phyloP scores from a whole-genome alignment of 2,888 invertebrate genomes.

The Hesperia comma region DNA sequence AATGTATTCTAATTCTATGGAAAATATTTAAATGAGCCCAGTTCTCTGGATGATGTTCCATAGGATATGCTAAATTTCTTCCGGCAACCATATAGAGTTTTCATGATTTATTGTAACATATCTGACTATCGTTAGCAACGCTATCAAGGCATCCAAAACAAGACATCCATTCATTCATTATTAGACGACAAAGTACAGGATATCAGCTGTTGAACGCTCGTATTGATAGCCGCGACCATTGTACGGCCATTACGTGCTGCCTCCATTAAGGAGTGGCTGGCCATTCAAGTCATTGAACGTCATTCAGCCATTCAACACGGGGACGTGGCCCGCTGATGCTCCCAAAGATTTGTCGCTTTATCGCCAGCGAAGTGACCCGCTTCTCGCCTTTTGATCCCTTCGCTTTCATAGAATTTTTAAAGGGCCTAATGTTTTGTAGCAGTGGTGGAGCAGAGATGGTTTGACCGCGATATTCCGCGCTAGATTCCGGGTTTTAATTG shows the following conservation, averaged over 20 bases:
- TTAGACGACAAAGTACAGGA: slow-evolving; percentile 35
- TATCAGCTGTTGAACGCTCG: slow-evolving; percentile 39
- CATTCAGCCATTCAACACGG: neutral
- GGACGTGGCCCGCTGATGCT: slow-evolving; percentile 14
- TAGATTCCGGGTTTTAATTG: too few relatives aligned
- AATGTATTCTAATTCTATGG: too few relatives aligned
- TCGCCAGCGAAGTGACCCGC: slow-evolving; percentile 18
- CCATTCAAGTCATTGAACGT: slow-evolving; percentile 27
- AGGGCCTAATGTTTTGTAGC: neutral
- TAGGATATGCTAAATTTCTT: too few relatives aligned
- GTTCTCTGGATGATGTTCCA: too few relatives aligned
- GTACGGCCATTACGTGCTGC: slow-evolving; percentile 24
- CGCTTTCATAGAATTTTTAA: slow-evolving; percentile 16
- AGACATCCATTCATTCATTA: slow-evolving; percentile 16
- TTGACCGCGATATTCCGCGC: neutral
- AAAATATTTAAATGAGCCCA: too few relatives aligned
- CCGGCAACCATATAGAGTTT: too few relatives aligned
- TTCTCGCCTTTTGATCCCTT: slow-evolving; percentile 16
- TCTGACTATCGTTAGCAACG: neutral
- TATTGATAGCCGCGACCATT: slow-evolving; percentile 26
- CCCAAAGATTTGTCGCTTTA: slow-evolving; percentile 17
- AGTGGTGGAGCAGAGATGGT: neutral
- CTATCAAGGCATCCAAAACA: neutral
- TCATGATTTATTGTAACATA: too few relatives aligned
- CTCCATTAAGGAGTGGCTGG: slow-evolving; percentile 23